A percentile compares a stretch with the other conserved stretches of the same genome.
phyloP scores from a whole-genome alignment of 2,888 invertebrate species.

The Eretmocerus hayati region DNA sequence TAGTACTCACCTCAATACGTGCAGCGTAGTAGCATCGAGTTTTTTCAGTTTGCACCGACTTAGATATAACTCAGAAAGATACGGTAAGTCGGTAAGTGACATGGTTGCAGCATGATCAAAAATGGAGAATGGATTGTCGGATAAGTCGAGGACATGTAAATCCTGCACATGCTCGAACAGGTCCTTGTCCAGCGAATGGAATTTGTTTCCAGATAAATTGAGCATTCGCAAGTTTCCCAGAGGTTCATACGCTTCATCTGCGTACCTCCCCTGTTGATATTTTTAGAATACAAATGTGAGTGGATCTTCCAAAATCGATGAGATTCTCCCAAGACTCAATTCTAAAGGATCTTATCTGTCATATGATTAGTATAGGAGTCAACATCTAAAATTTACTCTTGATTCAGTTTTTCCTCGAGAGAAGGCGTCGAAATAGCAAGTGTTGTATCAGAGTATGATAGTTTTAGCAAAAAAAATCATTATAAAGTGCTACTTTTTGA shows the following conservation, averaged over 20 bases:
- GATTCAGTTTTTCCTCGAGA: not conserved
- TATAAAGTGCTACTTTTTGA: too few species aligned
- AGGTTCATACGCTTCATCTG: conserved; percentile 56
- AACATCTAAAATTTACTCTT: not conserved
- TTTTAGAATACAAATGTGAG: not conserved
- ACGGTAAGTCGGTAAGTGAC: conserved; percentile 59
- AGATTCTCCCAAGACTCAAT: not conserved
- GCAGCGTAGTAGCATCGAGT: conserved; percentile 51
- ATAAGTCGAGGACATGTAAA: conserved; percentile 61
- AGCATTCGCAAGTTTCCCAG: conserved; percentile 54
- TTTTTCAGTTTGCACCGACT: conserved; percentile 58
- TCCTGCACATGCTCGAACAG: conserved; percentile 68
- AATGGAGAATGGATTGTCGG: conserved; percentile 65
- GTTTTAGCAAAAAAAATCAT: too few species aligned
- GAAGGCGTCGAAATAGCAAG: not conserved
- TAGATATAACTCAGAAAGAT: conserved; percentile 66
- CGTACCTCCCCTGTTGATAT: conserved; percentile 54
- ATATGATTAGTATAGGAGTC: not conserved
- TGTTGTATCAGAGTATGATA: too few species aligned
- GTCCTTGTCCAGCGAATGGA: conserved; percentile 64
- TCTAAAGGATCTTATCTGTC: not conserved
- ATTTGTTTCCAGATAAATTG: conserved; percentile 62
- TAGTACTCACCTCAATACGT: not conserved
- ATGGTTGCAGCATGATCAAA: conserved; percentile 57
- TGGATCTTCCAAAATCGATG: not conserved